A percentile compares a stretch with the other conserved stretches of the same genome.
Evolutionary conservation across 2,888 invertebrate species (phyloP).

Genomic region (Sesia bembeciformis): DNA sequence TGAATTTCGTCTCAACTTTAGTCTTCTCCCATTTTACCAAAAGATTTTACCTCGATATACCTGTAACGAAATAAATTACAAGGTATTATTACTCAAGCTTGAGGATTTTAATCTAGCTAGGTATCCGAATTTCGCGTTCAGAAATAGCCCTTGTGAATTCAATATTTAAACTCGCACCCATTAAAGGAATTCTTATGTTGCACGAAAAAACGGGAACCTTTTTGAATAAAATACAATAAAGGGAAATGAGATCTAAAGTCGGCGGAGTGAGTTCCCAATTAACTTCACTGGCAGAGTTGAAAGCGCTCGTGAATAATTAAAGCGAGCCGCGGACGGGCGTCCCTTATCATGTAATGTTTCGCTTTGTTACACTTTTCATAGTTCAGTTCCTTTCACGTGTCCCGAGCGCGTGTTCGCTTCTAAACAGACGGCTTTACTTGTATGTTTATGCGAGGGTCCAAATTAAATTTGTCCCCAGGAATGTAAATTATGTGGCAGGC

Average conservation of each 20-base stretch:
- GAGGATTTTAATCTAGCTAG: too few relatives aligned
- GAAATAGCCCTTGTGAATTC: neutral
- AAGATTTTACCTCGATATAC: too few relatives aligned
- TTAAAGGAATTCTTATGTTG: slow-evolving; percentile 9
- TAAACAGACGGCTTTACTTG: neutral
- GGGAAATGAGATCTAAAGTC: slow-evolving; percentile 33
- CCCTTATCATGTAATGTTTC: slow-evolving; percentile 52
- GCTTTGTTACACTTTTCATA: slow-evolving; percentile 46
- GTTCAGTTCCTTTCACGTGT: slow-evolving; percentile 26
- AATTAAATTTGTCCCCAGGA: neutral
- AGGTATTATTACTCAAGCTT: too few relatives aligned
- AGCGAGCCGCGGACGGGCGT: slow-evolving; percentile 19
- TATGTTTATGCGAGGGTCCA: neutral
- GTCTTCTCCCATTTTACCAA: too few relatives aligned
- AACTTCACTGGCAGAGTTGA: slow-evolving; percentile 43
- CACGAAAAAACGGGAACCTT: slow-evolving; percentile 9
- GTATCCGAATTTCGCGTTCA: neutral
- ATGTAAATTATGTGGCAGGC: too few relatives aligned
- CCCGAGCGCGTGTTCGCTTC: neutral
- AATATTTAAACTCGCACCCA: neutral
- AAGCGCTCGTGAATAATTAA: slow-evolving; percentile 60
- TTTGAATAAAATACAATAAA: slow-evolving; percentile 31
- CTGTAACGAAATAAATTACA: too few relatives aligned
- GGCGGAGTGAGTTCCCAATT: slow-evolving; percentile 43
- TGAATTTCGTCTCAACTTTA: too few relatives aligned